Conservation (phyloP, 2,888 invertebrate genomes). For the Abrostola tripartita region DNA sequence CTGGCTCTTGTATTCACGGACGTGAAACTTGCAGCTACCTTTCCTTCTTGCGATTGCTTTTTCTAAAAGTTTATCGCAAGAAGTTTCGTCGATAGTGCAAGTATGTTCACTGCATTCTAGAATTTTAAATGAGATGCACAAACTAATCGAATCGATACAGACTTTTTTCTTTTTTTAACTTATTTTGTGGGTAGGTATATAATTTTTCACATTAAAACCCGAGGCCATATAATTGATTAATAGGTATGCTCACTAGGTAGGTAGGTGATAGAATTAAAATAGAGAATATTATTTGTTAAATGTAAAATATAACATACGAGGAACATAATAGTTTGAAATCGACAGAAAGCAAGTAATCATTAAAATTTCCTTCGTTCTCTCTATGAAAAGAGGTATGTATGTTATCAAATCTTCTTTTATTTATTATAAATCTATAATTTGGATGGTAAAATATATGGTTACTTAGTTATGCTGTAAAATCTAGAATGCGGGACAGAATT, state of each 20-base stretch:
- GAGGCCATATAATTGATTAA: neutral
- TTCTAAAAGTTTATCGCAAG: conserved; percentile 39
- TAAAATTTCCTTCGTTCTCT: no score
- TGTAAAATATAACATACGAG: no score
- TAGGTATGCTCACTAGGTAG: no score
- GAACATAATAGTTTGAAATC: no score
- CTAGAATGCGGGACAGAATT: neutral
- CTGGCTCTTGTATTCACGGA: conserved; percentile 7
- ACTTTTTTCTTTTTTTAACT: conserved; percentile 9
- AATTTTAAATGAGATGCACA: conserved; percentile 49
- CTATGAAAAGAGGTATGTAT: no score
- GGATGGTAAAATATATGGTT: neutral
- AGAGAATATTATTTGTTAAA: no score
- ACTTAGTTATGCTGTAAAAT: neutral
- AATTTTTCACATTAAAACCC: neutral
- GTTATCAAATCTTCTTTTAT: no score
- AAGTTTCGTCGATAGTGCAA: conserved; percentile 33
- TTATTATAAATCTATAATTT: neutral
- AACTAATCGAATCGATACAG: conserved; percentile 21
- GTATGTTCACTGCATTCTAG: conserved; percentile 18
- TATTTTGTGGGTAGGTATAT: neutral
- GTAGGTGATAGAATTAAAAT: no score
- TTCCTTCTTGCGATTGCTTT: conserved; percentile 18
- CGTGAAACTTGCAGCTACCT: conserved; percentile 26
- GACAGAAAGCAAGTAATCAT: no score